A percentile compares a stretch with the other conserved stretches of the same genome.
Conservation (phyloP, 1,140 invertebrate genomes). For the Scylla paramamosain region DNA sequence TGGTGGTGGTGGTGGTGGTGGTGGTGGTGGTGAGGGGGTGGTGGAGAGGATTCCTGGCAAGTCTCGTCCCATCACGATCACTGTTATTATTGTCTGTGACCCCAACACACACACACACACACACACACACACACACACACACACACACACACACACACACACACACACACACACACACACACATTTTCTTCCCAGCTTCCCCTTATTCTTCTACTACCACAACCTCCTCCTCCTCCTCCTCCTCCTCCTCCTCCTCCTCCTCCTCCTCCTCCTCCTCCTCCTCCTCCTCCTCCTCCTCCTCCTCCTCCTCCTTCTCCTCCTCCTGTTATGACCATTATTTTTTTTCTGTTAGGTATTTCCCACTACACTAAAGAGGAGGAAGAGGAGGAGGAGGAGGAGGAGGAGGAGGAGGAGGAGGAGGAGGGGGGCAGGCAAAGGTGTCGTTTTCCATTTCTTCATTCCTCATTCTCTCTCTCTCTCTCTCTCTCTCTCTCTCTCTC, state of each 20-base stretch:
- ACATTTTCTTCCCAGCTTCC: not conserved
- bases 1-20: not conserved
- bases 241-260: not conserved
- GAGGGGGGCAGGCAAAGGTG: no score
- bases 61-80: not conserved
- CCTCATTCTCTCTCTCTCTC: no score
- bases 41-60: not conserved
- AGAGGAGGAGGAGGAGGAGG: no score
- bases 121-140: no score
- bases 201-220: not conserved
- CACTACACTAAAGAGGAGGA: not conserved
- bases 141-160: not conserved
- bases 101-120: not conserved
- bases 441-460: no score
- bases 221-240: not conserved
- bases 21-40: no score
- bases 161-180: not conserved
- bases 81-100: not conserved
- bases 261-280: not conserved
- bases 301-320: not conserved
- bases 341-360: not conserved
- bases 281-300: not conserved
- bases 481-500: no score
- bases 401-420: no score
- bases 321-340: not conserved